These are phyloP conservation scores for Dryoscopus gambensis DNA, from an alignment of 2,113 vertebrate species.

Conservation along the genomic window DNA sequence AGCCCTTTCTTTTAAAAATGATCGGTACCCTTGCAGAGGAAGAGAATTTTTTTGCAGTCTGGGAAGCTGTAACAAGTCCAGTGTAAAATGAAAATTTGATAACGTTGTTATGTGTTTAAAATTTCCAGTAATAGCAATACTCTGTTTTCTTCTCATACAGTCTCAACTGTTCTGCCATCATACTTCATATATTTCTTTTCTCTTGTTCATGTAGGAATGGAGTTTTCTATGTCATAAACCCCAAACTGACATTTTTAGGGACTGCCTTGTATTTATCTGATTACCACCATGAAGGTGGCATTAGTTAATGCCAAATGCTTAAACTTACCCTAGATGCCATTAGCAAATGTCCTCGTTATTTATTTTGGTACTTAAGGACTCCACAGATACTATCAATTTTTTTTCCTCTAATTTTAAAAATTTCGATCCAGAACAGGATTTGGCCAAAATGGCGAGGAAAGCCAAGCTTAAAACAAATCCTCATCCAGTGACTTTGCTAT, in stretches of 20 bases:
- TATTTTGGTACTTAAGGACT: background rate
- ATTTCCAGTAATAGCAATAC: background rate
- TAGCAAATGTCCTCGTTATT: background rate
- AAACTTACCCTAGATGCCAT: background rate
- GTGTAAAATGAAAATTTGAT: background rate
- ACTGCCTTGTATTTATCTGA: background rate
- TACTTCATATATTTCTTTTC: background rate
- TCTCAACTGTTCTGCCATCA: background rate
- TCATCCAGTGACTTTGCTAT: background rate
- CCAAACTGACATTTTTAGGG: background rate
- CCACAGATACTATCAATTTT: background rate
- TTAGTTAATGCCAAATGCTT: background rate
- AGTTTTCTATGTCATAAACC: background rate
- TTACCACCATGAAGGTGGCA: background rate
- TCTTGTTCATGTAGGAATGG: background rate
- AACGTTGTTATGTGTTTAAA: background rate
- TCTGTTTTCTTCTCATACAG: background rate
- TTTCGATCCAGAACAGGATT: background rate
- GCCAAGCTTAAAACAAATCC: background rate
- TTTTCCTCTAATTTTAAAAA: background rate
- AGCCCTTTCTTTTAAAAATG: background rate
- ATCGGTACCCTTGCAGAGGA: background rate
- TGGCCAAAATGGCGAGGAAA: background rate
- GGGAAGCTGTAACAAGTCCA: background rate
- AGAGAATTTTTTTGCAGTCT: background rate